Evolutionary conservation across 2,888 invertebrate genomes (phyloP).

Genomic region (Mythimna vitellina): DNA sequence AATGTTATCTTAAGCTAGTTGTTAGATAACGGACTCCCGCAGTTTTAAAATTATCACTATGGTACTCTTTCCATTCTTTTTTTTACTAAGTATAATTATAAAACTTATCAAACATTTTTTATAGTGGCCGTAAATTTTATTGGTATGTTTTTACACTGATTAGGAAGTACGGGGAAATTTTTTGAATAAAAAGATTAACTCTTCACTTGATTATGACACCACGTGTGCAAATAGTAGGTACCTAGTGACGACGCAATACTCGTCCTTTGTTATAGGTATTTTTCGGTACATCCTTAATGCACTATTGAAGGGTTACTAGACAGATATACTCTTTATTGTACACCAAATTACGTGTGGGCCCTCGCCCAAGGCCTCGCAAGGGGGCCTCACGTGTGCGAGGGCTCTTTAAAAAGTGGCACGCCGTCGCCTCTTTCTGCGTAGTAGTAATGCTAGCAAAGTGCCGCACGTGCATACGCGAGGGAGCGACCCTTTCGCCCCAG

Average conservation of each 20-base stretch:
- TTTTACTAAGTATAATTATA: not conserved
- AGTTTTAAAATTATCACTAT: constrained; percentile 5
- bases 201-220: not conserved
- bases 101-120: constrained; percentile 31
- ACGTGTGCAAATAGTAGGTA: not conserved
- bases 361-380: too few species aligned
- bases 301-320: too few species aligned
- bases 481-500: too few species aligned
- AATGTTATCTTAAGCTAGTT: constrained; percentile 36
- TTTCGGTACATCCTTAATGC: not conserved
- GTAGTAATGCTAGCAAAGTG: too few species aligned
- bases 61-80: constrained; percentile 14
- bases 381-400: too few species aligned
- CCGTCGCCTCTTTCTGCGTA: too few species aligned
- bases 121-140: constrained; percentile 29
- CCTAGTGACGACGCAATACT: not conserved
- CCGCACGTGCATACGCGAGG: too few species aligned
- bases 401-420: too few species aligned
- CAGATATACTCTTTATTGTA: too few species aligned
- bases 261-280: not conserved
- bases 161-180: constrained; percentile 25
- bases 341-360: too few species aligned
- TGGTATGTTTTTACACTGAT: constrained; percentile 15
- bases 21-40: constrained; percentile 48
- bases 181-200: constrained; percentile 17